phyloP scores from a whole-genome alignment of 2,888 invertebrate genomes.

The Andrena fulva region DNA sequence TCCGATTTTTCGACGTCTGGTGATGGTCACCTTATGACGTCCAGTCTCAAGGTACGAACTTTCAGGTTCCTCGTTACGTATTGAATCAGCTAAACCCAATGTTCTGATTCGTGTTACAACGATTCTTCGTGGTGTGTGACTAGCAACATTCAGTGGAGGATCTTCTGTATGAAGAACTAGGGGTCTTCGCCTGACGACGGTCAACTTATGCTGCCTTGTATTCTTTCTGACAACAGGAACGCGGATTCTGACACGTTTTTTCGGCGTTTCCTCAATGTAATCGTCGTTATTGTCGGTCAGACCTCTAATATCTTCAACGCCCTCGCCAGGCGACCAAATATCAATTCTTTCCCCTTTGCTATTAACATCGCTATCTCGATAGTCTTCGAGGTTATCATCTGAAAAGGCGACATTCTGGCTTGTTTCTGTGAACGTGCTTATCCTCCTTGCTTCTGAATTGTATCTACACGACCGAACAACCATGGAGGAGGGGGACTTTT shows the following conservation, averaged over 20 bases:
- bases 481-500: constrained; percentile 28
- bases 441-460: constrained; percentile 29
- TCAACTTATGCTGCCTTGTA: constrained; percentile 79
- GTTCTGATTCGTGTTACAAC: constrained; percentile 80
- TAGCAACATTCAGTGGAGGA: constrained; percentile 24
- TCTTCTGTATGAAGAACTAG: constrained; percentile 71
- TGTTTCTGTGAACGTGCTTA: constrained; percentile 31
- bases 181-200: constrained; percentile 81
- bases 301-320: constrained; percentile 15
- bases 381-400: constrained; percentile 65
- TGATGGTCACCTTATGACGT: constrained; percentile 81
- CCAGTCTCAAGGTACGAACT: constrained; percentile 31
- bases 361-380: constrained; percentile 24
- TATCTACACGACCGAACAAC: constrained; percentile 27
- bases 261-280: constrained; percentile 61
- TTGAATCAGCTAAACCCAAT: constrained; percentile 62
- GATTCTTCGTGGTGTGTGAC: constrained; percentile 75
- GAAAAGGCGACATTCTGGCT: constrained; percentile 63
- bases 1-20: constrained; percentile 80
- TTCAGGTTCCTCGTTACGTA: constrained; percentile 39
- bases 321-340: constrained; percentile 36
- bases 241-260: constrained; percentile 82
- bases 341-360: constrained; percentile 28
- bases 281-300: constrained; percentile 39
- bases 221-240: constrained; percentile 81